phyloP scores from a whole-genome alignment of 1,140 invertebrate genomes.

The Drosophila erecta region DNA sequence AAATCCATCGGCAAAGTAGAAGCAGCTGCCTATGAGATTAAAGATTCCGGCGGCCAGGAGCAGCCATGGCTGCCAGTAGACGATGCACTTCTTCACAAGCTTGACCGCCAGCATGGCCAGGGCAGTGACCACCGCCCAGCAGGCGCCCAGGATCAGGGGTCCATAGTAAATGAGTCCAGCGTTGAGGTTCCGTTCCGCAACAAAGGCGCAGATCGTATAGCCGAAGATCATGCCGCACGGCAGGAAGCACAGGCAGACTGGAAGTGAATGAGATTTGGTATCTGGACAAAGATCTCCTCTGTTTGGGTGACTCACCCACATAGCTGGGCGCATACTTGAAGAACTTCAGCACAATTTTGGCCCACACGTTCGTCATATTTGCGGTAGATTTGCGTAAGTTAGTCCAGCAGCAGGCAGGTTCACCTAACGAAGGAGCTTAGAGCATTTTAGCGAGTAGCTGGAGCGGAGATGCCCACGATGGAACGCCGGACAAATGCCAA shows the following conservation, averaged over 20 bases:
- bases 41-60: conserved; percentile 55
- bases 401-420: not conserved
- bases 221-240: conserved; percentile 77
- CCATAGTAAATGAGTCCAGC: conserved; percentile 61
- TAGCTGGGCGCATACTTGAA: conserved; percentile 77
- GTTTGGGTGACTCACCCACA: conserved; percentile 62
- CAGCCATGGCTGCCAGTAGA: conserved; percentile 74
- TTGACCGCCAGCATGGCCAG: conserved; percentile 62
- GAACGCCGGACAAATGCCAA: conserved; percentile 10
- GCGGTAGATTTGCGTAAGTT: not conserved
- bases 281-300: not conserved
- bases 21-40: conserved; percentile 73
- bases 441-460: conserved; percentile 36
- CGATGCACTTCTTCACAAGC: conserved; percentile 60
- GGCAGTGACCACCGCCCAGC: conserved; percentile 49
- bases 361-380: conserved; percentile 70
- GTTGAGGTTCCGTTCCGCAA: conserved; percentile 58
- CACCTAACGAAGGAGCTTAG: not conserved
- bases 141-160: conserved; percentile 73
- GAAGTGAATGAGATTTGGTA: not conserved
- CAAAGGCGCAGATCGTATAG: conserved; percentile 75
- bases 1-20: conserved; percentile 75
- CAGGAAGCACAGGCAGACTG: conserved; percentile 74
- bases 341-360: conserved; percentile 62
- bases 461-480: conserved; percentile 20